A percentile compares a stretch with the other conserved stretches of the same genome.
These are phyloP conservation scores for Drosophila anomelani DNA, from an alignment of 2,888 invertebrate genomes.

Conservation along the genomic window DNA sequence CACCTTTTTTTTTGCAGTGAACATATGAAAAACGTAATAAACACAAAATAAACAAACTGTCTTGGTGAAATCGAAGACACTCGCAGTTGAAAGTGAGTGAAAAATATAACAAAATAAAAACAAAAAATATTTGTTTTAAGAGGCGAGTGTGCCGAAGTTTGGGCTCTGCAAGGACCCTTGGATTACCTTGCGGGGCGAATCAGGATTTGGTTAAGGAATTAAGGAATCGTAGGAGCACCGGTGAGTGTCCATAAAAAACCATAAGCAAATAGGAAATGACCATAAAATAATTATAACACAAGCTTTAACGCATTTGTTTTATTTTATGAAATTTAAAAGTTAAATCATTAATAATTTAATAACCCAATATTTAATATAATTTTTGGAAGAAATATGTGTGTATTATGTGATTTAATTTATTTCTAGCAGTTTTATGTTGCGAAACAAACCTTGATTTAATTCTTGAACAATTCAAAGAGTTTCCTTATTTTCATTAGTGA, in stretches of 20 bases:
- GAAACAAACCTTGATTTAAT: too few relatives aligned
- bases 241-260: constrained; percentile 12
- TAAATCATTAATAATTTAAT: not conserved
- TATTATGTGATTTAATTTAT: too few relatives aligned
- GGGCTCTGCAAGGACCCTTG: constrained; percentile 76
- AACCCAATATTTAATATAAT: not conserved
- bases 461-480: too few relatives aligned
- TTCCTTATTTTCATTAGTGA: not conserved
- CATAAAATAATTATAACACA: not conserved
- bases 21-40: constrained; percentile 25
- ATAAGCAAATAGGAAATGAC: not conserved
- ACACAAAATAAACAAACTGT: constrained; percentile 4
- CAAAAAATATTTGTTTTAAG: not conserved
- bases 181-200: constrained; percentile 70
- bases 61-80: not conserved
- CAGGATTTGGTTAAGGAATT: constrained; percentile 2
- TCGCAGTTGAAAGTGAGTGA: constrained; percentile 3
- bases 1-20: constrained; percentile 40
- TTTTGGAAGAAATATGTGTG: too few relatives aligned
- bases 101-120: not conserved
- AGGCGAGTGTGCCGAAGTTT: constrained; percentile 32
- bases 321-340: not conserved
- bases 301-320: not conserved
- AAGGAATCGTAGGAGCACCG: not conserved
- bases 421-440: too few relatives aligned